A percentile compares a stretch with the other conserved stretches of the same genome.
These are phyloP conservation scores for Sussaba pulchella DNA, from an alignment of 2,888 invertebrate genomes.

Conservation along the genomic window DNA sequence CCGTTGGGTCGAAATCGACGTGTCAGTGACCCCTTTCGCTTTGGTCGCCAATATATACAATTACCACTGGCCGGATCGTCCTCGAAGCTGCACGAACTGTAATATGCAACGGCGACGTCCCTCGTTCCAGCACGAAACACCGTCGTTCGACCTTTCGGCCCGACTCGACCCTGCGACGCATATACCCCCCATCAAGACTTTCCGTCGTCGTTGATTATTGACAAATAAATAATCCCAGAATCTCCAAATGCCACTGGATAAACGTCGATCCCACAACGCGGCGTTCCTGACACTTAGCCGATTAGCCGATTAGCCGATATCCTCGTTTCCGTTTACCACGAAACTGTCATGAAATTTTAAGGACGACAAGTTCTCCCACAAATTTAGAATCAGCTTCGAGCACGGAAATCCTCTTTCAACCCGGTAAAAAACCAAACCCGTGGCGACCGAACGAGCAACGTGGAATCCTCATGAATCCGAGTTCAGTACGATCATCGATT, in stretches of 20 bases:
- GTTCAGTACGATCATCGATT: constrained; percentile 40
- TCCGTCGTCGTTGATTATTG: no score
- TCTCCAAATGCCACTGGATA: no score
- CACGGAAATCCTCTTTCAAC: background rate
- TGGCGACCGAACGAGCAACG: background rate
- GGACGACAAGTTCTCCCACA: background rate
- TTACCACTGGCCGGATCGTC: background rate
- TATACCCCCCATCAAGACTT: no score
- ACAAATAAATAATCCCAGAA: no score
- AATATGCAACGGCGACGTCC: background rate
- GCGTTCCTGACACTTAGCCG: no score
- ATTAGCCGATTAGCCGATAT: no score
- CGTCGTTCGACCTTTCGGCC: no score
- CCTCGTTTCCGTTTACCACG: constrained; percentile 39
- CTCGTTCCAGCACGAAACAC: background rate
- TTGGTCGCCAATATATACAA: background rate
- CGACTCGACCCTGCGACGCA: no score
- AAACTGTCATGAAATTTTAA: constrained; percentile 47
- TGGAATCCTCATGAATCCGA: constrained; percentile 2
- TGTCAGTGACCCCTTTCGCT: background rate
- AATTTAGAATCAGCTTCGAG: background rate
- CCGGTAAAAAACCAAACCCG: no score
- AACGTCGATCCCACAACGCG: no score
- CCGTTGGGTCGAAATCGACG: no score
- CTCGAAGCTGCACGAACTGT: background rate